Conservation (phyloP, 2,113 vertebrate genomes). For the Platichthys stellatus region DNA sequence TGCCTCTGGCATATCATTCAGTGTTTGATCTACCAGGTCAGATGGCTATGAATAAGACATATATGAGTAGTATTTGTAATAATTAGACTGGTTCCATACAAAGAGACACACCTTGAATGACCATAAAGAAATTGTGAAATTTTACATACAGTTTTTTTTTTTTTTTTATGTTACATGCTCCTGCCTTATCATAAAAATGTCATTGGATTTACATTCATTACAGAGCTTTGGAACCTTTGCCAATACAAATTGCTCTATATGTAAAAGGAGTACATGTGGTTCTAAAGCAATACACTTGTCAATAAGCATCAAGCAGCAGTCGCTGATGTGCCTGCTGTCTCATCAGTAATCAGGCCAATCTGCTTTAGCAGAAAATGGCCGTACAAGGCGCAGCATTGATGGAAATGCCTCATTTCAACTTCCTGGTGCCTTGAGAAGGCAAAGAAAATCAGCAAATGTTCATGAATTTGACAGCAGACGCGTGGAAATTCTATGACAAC, state of each 20-base stretch:
- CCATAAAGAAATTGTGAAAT: constrained; percentile 27
- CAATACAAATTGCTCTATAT: constrained; percentile 74
- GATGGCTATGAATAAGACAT: constrained; percentile 14
- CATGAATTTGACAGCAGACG: constrained; percentile 78
- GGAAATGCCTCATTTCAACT: constrained; percentile 80
- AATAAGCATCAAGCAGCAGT: constrained; percentile 73
- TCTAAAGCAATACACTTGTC: constrained; percentile 73
- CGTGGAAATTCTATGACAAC: constrained; percentile 81
- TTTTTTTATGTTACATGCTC: constrained; percentile 37
- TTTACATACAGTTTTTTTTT: constrained; percentile 55
- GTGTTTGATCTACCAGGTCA: constrained; percentile 35
- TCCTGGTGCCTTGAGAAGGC: constrained; percentile 77
- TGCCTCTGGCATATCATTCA: constrained; percentile 39
- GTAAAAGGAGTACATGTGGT: constrained; percentile 73
- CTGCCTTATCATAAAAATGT: constrained; percentile 52
- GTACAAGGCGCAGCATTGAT: constrained; percentile 61
- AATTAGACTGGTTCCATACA: constrained; percentile 52
- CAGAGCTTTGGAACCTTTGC: constrained; percentile 53
- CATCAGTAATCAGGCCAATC: constrained; percentile 80
- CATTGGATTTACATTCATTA: constrained; percentile 65
- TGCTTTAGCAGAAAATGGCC: constrained; percentile 79
- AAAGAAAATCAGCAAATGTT: constrained; percentile 81
- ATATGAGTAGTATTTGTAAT: constrained; percentile 3
- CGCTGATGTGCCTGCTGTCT: constrained; percentile 66
- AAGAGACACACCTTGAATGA: constrained; percentile 48